These are phyloP conservation scores for Holacanthella duospinosa DNA, from an alignment of 2,888 invertebrate species.

Conservation along the genomic window DNA sequence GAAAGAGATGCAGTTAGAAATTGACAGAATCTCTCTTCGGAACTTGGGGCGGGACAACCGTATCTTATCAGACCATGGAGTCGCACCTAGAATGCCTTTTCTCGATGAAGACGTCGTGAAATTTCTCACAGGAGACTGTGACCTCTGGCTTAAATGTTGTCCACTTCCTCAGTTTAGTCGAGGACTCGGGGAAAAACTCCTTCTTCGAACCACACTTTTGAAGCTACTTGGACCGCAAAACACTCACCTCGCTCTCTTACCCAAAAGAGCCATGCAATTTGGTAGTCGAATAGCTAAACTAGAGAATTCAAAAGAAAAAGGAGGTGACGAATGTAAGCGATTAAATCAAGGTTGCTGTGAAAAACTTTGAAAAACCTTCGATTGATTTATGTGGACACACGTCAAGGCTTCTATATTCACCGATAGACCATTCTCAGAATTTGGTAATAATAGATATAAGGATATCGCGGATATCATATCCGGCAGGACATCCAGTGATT, in stretches of 20 bases:
- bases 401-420: no score
- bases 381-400: no score
- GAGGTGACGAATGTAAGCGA: constrained; percentile 56
- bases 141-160: constrained; percentile 39
- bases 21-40: constrained; percentile 72
- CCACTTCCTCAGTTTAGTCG: constrained; percentile 39
- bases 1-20: constrained; percentile 61
- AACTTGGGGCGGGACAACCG: constrained; percentile 93
- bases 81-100: constrained; percentile 64
- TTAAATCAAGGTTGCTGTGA: no score
- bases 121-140: constrained; percentile 43
- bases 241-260: constrained; percentile 51
- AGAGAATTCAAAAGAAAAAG: constrained; percentile 74
- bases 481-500: no score
- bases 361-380: no score
- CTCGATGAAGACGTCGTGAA: constrained; percentile 50
- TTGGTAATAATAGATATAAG: no score
- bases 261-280: constrained; percentile 93
- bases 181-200: constrained; percentile 86
- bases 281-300: constrained; percentile 77
- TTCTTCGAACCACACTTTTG: constrained; percentile 63
- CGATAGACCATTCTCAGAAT: no score
- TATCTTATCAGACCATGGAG: constrained; percentile 77
- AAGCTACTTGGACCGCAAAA: constrained; percentile 52
- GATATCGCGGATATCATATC: no score